phyloP scores from a whole-genome alignment of 2,797 vertebrate genomes.

The Syndactyla subalaris region DNA sequence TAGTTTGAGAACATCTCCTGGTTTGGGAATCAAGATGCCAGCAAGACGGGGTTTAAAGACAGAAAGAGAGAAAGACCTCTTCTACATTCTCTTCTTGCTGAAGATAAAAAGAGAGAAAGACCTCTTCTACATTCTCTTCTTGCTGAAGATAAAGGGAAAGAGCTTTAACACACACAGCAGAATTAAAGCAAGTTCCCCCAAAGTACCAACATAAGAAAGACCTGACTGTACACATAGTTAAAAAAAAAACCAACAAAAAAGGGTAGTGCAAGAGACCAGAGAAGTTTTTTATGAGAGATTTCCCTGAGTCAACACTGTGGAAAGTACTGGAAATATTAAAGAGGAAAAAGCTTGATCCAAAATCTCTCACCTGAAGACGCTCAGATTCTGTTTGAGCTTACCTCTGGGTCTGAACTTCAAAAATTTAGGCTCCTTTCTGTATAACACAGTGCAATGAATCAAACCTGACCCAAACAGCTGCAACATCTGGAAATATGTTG shows the following conservation, averaged over 20 bases:
- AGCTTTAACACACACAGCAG: not conserved
- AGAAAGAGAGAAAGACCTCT: not conserved
- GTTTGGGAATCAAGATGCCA: not conserved
- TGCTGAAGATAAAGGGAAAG: not conserved
- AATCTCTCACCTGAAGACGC: not conserved
- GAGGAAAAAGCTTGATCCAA: not conserved
- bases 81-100: not conserved
- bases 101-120: not conserved
- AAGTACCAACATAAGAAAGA: not conserved
- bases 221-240: not conserved
- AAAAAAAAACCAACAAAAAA: not conserved
- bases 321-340: not conserved
- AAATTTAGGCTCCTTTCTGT: not conserved
- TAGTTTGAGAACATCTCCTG: not conserved
- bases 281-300: not conserved
- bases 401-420: not conserved
- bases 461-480: not conserved
- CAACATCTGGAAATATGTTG: not conserved
- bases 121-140: not conserved
- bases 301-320: not conserved
- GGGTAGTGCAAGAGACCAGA: not conserved
- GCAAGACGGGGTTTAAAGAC: fast-evolving
- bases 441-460: not conserved
- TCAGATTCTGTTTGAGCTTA: not conserved
- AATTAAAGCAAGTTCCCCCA: not conserved